A percentile compares a stretch with the other conserved stretches of the same genome.
Conservation (phyloP, 2,888 invertebrate genomes). For the Agrochola lychnidis region DNA sequence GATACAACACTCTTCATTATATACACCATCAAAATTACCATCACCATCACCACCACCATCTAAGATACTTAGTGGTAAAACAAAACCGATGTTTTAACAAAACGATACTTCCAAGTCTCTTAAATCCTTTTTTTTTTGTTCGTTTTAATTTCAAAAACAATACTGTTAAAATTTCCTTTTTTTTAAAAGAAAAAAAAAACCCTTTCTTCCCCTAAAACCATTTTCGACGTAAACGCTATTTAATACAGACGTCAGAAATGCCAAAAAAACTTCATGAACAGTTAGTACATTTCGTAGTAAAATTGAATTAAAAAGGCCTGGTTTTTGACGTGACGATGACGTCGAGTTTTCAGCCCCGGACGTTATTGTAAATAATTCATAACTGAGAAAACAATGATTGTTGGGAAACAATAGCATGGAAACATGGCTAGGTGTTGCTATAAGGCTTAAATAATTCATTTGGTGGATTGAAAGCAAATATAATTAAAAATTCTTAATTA, state of each 20-base stretch:
- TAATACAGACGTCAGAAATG: slow-evolving; percentile 14
- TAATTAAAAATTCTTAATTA: slow-evolving; percentile 51
- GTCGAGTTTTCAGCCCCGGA: background rate
- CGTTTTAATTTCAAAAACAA: background rate
- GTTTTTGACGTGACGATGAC: slow-evolving; percentile 24
- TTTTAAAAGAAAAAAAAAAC: background rate
- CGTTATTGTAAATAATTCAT: slow-evolving; percentile 42
- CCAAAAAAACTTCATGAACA: slow-evolving; percentile 16
- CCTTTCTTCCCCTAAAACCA: background rate
- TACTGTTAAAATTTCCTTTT: background rate
- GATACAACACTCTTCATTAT: no score
- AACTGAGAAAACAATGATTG: slow-evolving; percentile 42
- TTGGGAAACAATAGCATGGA: slow-evolving; percentile 35
- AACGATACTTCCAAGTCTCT: no score
- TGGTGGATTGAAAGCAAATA: slow-evolving; percentile 45
- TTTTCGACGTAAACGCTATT: background rate
- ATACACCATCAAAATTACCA: no score
- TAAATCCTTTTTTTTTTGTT: background rate
- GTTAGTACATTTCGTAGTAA: slow-evolving; percentile 16
- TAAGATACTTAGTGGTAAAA: background rate
- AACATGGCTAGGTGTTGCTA: slow-evolving; percentile 21
- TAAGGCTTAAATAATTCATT: slow-evolving; percentile 35
- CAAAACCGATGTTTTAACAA: background rate
- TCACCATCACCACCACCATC: no score
- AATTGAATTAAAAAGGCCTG: slow-evolving; percentile 31